Evolutionary conservation across 2,888 invertebrate species (phyloP).

Genomic region (Phengaris alcon): DNA sequence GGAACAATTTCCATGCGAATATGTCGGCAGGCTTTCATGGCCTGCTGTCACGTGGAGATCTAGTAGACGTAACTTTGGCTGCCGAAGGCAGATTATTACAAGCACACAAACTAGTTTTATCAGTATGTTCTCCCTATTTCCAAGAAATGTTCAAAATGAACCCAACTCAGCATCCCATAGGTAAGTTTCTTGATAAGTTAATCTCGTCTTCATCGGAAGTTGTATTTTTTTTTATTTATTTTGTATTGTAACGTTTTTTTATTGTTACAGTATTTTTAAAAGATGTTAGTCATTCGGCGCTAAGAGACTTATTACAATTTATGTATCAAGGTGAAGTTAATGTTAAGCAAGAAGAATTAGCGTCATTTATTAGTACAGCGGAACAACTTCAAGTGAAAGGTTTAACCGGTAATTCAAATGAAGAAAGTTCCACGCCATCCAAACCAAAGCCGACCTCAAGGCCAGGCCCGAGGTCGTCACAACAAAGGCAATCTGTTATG

Average conservation of each 20-base stretch:
- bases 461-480: conserved; percentile 83
- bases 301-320: conserved; percentile 84
- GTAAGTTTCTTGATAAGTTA: conserved; percentile 55
- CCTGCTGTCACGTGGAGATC: conserved; percentile 83
- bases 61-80: conserved; percentile 85
- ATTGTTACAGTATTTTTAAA: conserved; percentile 82
- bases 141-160: conserved; percentile 86
- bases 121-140: conserved; percentile 86
- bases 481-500: conserved; percentile 81
- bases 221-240: conserved; percentile 29
- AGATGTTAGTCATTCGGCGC: conserved; percentile 84
- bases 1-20: conserved; percentile 87
- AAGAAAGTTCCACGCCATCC: conserved; percentile 78
- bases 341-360: conserved; percentile 85
- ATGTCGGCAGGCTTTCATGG: conserved; percentile 85
- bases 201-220: background rate
- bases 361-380: conserved; percentile 85
- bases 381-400: conserved; percentile 86
- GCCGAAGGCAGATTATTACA: conserved; percentile 85
- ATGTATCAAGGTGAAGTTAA: conserved; percentile 87
- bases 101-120: conserved; percentile 85
- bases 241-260: conserved; percentile 35
- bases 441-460: conserved; percentile 79
- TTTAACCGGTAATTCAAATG: conserved; percentile 82
- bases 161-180: conserved; percentile 83